These are phyloP conservation scores for Platycheirus rosarum DNA, from an alignment of 2,888 invertebrate species.

Conservation along the genomic window DNA sequence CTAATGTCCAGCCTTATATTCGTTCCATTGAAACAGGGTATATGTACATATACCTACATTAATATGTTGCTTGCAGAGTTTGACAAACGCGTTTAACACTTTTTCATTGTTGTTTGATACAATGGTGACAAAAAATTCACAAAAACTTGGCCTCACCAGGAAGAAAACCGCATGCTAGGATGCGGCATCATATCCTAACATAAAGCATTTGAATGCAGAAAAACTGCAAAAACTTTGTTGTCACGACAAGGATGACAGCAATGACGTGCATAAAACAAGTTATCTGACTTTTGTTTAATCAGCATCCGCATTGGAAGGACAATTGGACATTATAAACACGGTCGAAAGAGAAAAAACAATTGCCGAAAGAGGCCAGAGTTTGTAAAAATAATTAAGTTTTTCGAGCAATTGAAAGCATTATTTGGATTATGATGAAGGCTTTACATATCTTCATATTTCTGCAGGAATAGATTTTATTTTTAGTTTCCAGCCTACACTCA, in stretches of 20 bases:
- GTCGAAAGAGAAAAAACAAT: not conserved
- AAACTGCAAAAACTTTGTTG: slow-evolving; percentile 50
- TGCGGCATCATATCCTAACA: slow-evolving; percentile 27
- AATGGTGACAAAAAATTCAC: slow-evolving; percentile 65
- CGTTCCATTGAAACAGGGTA: not conserved
- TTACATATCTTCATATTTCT: too few species aligned
- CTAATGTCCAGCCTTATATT: slow-evolving; percentile 6
- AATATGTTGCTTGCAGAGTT: not conserved
- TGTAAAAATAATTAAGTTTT: too few species aligned
- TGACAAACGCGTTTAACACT: not conserved
- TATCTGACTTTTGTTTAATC: slow-evolving; percentile 15
- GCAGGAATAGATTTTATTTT: too few species aligned
- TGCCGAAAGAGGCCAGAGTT: too few species aligned
- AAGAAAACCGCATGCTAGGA: not conserved
- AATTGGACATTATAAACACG: slow-evolving; percentile 6
- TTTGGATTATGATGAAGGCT: too few species aligned
- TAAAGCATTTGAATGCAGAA: slow-evolving; percentile 57
- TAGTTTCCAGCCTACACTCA: too few species aligned
- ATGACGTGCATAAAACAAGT: slow-evolving; percentile 51
- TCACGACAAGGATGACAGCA: slow-evolving; percentile 60
- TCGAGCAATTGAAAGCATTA: too few species aligned
- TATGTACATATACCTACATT: too few species aligned
- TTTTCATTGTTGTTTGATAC: slow-evolving; percentile 35
- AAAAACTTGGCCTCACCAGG: slow-evolving; percentile 34
- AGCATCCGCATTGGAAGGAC: slow-evolving; percentile 50